Evolutionary conservation across 2,888 invertebrate species (phyloP), one percentile per base, ranked within the genome.

Genomic region (Ophion ellenae): DNA sequence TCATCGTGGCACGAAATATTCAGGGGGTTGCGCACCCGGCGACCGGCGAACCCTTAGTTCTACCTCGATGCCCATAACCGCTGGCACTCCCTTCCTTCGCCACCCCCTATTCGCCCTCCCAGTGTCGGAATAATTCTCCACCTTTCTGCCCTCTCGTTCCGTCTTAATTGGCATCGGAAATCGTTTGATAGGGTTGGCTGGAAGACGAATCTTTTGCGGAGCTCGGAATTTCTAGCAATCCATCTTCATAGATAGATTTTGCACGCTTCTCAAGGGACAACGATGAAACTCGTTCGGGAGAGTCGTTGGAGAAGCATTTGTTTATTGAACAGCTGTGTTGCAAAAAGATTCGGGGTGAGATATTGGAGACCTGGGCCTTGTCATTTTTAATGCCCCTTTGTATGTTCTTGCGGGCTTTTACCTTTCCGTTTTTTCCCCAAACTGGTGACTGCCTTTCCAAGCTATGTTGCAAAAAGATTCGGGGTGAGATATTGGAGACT

Each of bases 151-250:
- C 47, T 77, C 24, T 89, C 90, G 87, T 91, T 87, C 87, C 88
- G 67, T 85, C 61, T 90, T 93, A 94, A 94, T 93, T 93, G 93
- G 91, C 91, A 90, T 90, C 89, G 89, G 88, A 87, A 84, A 89
- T 61, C 57, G 76, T 73, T 64, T 70, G 77, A 79, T 74, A 47
- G 71, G 64, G 67, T 28, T 59, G 76, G 40, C 45, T 45, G 69
- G 69, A 71, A 71, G 45, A 45, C 45, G 32, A 75, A 74, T 78
- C 73, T 75, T 28, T 17, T 6, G 9, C n/a, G 20, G 40, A 24
- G 40, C 17, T 40, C 7, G 64, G 67, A 28, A 57, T 69, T 61
- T 61, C 24, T 61, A 61, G 9, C 24, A 17, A 61, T 61, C 61
- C 24, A 61, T 61, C 61, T 24, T 61, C 17, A 17, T 53, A 17